Conservation (phyloP, 2,888 invertebrate genomes). For the Blera fallax region DNA sequence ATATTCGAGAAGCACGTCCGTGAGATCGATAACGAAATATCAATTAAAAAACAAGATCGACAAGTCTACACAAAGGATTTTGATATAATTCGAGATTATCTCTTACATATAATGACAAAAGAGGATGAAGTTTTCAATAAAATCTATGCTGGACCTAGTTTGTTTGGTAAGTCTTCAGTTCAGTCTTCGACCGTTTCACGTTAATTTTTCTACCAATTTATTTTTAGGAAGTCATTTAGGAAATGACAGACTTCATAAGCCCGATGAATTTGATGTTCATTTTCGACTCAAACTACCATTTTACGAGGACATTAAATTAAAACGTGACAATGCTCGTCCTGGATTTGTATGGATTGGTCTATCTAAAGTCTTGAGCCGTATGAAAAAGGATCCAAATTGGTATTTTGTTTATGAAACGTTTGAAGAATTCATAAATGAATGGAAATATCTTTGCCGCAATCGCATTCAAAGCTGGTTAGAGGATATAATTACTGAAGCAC, state of each 20-base stretch:
- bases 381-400: conserved; percentile 27
- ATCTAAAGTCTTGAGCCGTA: background rate
- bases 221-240: conserved; percentile 74
- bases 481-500: conserved; percentile 17
- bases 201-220: background rate
- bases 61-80: conserved; percentile 58
- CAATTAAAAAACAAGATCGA: conserved; percentile 11
- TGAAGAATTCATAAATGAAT: background rate
- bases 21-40: conserved; percentile 6
- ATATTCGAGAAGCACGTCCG: background rate
- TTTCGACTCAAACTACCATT: conserved; percentile 73
- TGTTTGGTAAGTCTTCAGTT: conserved; percentile 69
- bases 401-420: background rate
- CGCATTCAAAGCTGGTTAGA: conserved; percentile 75
- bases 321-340: conserved; percentile 42
- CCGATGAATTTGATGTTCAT: conserved; percentile 76
- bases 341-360: conserved; percentile 74
- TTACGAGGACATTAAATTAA: conserved; percentile 24
- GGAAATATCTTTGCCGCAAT: conserved; percentile 67
- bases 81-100: conserved; percentile 29
- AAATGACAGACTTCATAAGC: conserved; percentile 70
- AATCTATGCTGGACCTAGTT: conserved; percentile 46
- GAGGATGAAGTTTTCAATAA: conserved; percentile 30
- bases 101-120: conserved; percentile 45
- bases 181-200: too few relatives aligned